These are phyloP conservation scores for Pollenia labialis DNA, from an alignment of 2,888 invertebrate genomes.

Conservation along the genomic window DNA sequence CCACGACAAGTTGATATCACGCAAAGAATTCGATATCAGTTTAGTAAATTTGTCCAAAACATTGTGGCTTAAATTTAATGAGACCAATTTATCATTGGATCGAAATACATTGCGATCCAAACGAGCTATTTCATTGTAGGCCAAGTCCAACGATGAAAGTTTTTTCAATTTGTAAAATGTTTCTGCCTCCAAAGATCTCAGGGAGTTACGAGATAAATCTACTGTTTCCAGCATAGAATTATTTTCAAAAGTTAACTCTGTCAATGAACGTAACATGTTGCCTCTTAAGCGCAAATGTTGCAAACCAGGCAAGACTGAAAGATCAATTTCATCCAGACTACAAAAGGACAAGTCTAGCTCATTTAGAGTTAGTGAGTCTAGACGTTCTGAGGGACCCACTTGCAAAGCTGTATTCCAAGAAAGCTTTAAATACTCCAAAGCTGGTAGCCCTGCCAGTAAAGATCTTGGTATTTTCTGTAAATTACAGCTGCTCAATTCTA, in stretches of 20 bases:
- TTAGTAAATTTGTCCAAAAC: slow-evolving; percentile 86
- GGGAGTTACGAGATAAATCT: slow-evolving; percentile 88
- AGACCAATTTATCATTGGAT: slow-evolving; percentile 86
- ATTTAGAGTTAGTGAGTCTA: slow-evolving; percentile 85
- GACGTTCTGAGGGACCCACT: slow-evolving; percentile 80
- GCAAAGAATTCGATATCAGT: slow-evolving; percentile 86
- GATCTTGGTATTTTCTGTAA: slow-evolving; percentile 85
- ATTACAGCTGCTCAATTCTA: slow-evolving; percentile 87
- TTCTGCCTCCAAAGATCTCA: slow-evolving; percentile 86
- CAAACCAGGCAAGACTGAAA: slow-evolving; percentile 87
- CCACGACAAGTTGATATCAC: slow-evolving; percentile 87
- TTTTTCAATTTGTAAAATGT: slow-evolving; percentile 87
- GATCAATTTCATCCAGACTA: slow-evolving; percentile 86
- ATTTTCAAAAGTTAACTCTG: slow-evolving; percentile 86
- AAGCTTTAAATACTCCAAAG: slow-evolving; percentile 86
- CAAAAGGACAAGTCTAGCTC: slow-evolving; percentile 87
- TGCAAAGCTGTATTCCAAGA: slow-evolving; percentile 87
- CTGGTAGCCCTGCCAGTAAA: slow-evolving; percentile 86
- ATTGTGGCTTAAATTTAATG: slow-evolving; percentile 88
- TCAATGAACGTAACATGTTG: slow-evolving; percentile 87
- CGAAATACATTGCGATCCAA: slow-evolving; percentile 87
- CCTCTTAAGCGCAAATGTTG: slow-evolving; percentile 86
- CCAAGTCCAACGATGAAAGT: slow-evolving; percentile 88
- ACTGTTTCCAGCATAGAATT: slow-evolving; percentile 87
- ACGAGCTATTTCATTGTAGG: slow-evolving; percentile 88